These are phyloP conservation scores for Graptemys geographica DNA, from an alignment of 2,797 vertebrate genomes.

Conservation along the genomic window DNA sequence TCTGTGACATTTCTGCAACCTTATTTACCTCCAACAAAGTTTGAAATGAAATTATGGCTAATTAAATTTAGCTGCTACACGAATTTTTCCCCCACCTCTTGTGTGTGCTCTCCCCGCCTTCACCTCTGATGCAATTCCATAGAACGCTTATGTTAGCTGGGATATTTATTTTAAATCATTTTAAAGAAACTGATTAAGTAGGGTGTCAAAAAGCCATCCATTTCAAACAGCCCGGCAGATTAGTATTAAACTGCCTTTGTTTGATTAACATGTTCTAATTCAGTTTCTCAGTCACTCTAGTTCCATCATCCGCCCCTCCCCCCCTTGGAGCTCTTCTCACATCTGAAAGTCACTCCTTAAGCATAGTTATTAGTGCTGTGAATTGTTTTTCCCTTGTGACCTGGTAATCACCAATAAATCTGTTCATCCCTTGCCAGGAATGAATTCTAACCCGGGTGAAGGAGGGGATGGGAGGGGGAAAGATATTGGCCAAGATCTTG, in stretches of 20 bases:
- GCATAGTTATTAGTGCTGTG: not conserved
- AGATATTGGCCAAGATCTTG: not conserved
- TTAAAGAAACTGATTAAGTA: slow-evolving; percentile 66
- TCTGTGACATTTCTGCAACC: slow-evolving; percentile 47
- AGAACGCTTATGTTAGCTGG: slow-evolving; percentile 59
- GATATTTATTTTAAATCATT: slow-evolving; percentile 60
- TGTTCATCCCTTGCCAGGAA: not conserved
- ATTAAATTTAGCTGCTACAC: slow-evolving; percentile 66
- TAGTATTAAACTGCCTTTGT: slow-evolving; percentile 49
- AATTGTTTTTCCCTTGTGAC: not conserved
- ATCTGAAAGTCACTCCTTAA: not conserved
- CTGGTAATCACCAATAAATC: not conserved
- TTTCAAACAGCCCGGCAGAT: slow-evolving; percentile 49
- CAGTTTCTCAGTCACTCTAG: not conserved
- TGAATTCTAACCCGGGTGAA: not conserved
- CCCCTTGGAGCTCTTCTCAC: not conserved
- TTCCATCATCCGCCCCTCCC: not conserved
- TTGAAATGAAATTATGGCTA: slow-evolving; percentile 75
- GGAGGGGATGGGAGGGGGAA: not conserved
- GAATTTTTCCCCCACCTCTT: slow-evolving; percentile 42
- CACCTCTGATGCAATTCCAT: slow-evolving; percentile 59
- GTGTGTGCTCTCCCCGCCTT: slow-evolving; percentile 52
- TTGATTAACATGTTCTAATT: slow-evolving; percentile 7
- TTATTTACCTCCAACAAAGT: slow-evolving; percentile 71
- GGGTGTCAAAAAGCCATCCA: slow-evolving; percentile 56